Conservation (phyloP, 2,888 invertebrate genomes). For the Acleris emargana region DNA sequence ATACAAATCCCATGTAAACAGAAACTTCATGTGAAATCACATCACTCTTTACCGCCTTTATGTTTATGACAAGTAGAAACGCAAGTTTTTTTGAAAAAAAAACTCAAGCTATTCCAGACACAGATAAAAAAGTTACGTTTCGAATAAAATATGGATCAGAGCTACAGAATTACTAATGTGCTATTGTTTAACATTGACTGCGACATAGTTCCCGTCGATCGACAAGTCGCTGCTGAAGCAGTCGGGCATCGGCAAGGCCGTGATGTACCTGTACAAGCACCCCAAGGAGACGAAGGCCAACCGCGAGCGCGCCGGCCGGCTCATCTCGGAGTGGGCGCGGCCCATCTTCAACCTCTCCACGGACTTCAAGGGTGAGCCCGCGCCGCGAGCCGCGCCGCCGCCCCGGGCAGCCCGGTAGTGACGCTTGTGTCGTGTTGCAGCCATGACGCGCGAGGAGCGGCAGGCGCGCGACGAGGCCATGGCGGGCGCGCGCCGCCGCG, state of each 20-base stretch:
- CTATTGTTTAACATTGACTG: too few relatives aligned
- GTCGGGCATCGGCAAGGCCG: slow-evolving; percentile 98
- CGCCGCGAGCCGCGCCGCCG: neutral
- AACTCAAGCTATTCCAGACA: too few relatives aligned
- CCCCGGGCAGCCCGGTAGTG: neutral
- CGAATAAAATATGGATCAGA: too few relatives aligned
- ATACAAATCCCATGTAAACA: too few relatives aligned
- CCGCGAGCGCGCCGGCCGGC: slow-evolving; percentile 93
- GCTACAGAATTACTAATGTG: too few relatives aligned
- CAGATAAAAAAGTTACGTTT: too few relatives aligned
- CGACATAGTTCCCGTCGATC: slow-evolving; percentile 91
- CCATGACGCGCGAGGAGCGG: slow-evolving; percentile 96
- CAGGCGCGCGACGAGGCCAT: slow-evolving; percentile 96
- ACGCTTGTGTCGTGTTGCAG: slow-evolving; percentile 62
- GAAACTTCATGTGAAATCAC: too few relatives aligned
- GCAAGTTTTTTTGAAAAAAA: too few relatives aligned
- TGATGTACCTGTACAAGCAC: slow-evolving; percentile 99
- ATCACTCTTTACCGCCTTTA: too few relatives aligned
- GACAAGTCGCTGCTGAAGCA: slow-evolving; percentile 96
- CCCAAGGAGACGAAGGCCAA: slow-evolving; percentile 98
- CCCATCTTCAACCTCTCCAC: slow-evolving; percentile 98
- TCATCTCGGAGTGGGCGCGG: slow-evolving; percentile 98
- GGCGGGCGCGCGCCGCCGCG: slow-evolving; percentile 79
- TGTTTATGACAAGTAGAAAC: too few relatives aligned
- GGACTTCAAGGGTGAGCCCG: slow-evolving; percentile 88